phyloP scores from a whole-genome alignment of 1,140 invertebrate genomes.

The Meloidogyne floridensis region DNA sequence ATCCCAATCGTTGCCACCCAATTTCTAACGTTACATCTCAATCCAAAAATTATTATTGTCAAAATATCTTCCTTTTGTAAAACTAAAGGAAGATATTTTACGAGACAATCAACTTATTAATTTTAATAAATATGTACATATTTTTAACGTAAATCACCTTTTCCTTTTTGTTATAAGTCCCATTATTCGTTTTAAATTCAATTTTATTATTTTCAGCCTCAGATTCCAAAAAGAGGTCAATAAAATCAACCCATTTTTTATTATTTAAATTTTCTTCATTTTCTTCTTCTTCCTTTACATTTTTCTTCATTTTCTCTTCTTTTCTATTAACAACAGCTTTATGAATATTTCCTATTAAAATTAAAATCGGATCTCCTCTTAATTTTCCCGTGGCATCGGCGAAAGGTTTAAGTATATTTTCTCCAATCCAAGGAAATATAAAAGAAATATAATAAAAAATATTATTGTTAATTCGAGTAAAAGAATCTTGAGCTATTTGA shows the following conservation, averaged over 20 bases:
- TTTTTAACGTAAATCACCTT: not conserved
- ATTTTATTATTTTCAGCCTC: not conserved
- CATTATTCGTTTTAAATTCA: not conserved
- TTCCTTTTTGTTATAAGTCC: slow-evolving; percentile 13
- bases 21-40: no score
- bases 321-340: slow-evolving; percentile 12
- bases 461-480: slow-evolving; percentile 1
- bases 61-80: no score
- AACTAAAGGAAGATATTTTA: no score
- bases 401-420: not conserved
- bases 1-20: no score
- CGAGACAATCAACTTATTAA: no score
- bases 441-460: not conserved
- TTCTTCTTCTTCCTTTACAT: not conserved
- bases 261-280: slow-evolving; percentile 18
- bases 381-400: slow-evolving; percentile 5
- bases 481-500: not conserved
- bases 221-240: slow-evolving; percentile 22
- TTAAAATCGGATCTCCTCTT: not conserved
- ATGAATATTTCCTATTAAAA: not conserved
- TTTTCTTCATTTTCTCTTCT: not conserved
- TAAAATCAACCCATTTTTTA: slow-evolving; percentile 13
- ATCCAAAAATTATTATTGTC: no score
- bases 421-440: slow-evolving; percentile 14
- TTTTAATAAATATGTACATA: no score